Base-by-base conservation (phyloP, 2,113 vertebrate species). In the Istiophorus platypterus region DNA sequence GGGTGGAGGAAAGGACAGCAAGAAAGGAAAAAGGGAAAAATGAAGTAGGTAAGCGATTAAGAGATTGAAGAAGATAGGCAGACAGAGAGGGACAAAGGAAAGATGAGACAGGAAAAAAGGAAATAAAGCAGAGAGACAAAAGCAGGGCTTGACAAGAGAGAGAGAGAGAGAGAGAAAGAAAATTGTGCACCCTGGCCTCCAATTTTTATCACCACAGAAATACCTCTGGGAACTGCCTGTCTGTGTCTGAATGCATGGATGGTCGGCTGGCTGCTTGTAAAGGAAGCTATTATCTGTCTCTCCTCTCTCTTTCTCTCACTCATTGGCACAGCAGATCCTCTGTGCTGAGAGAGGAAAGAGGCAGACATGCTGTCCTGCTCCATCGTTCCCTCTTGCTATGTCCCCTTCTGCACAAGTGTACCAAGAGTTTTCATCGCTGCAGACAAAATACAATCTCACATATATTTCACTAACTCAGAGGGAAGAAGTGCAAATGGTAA, bases 171-270 rank as follows among this genome's bases (percentile, higher is more conserved):
- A 47, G 63, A 39, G 18, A 72, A 22, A 86, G 56, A 61, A 29
- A 82, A 73, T 42, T 24, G 37, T 78, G 51, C 81, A 74, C 67
- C 54, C 27, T 68, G 76, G 70, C 56, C 57, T 76, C 54, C 34
- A 34, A 65, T 68, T 87, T 87, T 87, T 78, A 87, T 83, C 87
- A 85, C 66, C 54, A 69, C 24, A 78, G 72, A 54, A 64, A 37
- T 18, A 83, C 87, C 78, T 77, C 64, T 78, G 85, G 89, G 82
- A 90, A 29, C 76, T 58, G 70, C 56, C 82, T 89, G 81, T 80
- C 73, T 84, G 51, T 41, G 72, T 78, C 73, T 88, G 67, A 72
- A 79, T 85, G 31, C 84, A 78, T 56, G 76, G 73, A 74, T 51
- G 73, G 68, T 80, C 42, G 2, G 80, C 84, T 88, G 73, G 69